These are phyloP conservation scores for Thunnus maccoyii DNA, from an alignment of 2,113 vertebrate species.

Conservation along the genomic window DNA sequence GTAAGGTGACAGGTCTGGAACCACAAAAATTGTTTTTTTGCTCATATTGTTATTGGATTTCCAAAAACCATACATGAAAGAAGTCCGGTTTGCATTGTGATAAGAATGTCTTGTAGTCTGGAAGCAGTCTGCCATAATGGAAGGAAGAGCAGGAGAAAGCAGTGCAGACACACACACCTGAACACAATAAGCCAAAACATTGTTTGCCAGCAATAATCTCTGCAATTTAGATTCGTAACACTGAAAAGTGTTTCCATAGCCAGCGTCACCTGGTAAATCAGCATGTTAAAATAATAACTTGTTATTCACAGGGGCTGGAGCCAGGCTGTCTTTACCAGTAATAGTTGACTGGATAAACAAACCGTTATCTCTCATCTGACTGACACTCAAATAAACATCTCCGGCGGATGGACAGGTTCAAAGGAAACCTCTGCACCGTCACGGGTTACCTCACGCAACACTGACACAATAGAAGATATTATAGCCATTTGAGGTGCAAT, in stretches of 20 bases:
- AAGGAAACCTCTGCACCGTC: not conserved
- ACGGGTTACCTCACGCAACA: not conserved
- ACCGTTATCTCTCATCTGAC: not conserved
- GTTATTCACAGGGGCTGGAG: not conserved
- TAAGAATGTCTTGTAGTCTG: conserved; percentile 24
- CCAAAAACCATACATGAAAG: not conserved
- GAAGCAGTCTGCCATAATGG: not conserved
- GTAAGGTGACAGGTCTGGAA: conserved; percentile 20
- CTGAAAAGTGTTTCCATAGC: not conserved
- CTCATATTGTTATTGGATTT: conserved; percentile 32
- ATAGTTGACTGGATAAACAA: not conserved
- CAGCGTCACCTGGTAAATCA: not conserved
- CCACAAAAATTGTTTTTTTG: not conserved
- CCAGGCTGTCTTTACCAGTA: not conserved
- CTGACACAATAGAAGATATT: conserved; percentile 23
- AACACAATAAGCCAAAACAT: not conserved
- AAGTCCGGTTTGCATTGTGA: conserved; percentile 26
- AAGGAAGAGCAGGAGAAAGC: not conserved
- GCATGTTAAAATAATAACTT: not conserved
- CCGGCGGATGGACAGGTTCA: conserved; percentile 9
- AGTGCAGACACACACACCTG: not conserved
- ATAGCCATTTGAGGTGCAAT: conserved; percentile 12
- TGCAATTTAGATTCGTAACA: conserved; percentile 12
- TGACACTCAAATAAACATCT: conserved; percentile 9
- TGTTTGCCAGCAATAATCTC: not conserved